Base-by-base conservation (phyloP, 2,888 invertebrate species). In the Caradrina kadenii region DNA sequence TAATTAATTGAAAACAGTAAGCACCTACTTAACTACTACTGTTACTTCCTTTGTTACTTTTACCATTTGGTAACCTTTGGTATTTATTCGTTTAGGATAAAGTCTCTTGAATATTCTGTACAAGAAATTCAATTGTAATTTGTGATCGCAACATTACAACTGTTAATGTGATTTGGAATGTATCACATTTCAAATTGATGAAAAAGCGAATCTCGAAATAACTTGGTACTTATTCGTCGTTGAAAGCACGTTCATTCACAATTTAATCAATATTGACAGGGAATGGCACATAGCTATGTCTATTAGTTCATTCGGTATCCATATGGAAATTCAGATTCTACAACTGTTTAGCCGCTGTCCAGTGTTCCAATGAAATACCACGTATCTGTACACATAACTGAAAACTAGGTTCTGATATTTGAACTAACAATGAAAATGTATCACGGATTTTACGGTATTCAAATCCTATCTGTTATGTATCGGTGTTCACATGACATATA, bases 381-480 rank as follows among this genome's bases (percentile, higher is more conserved):
- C 58, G 49, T 74, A 75, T 58, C 58, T 64, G 48, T 35, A 45
- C 42, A 60, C 48, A 21, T 69, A 76, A 66, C 49, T 66, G 63
- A 45, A 42, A 71, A 56, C 60, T 48, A 17, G 39, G 31, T 55
- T 62, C 17, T 42, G 3, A 52, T 50, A 61, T 67, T 56, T 61
- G 31, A 65, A 54, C 49, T 50, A 58, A 62, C 26, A 52, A 55
- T 56, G 22, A 35, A 60, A 62, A 69, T 31, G 22, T 45, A 45
- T 48, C 19, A 49, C 17, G n/a, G 1, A 45, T 31, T 74, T 39
- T 13, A 11, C 11, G 39, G 39, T 1, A 13, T 39, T 13, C 39
- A 35, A 5, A 8, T 35, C 8, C 35, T 35, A 7, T 35, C 1
- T 35, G 35, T 35, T 35, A 26, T 26, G 26, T 26, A 26, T 2